phyloP scores from a whole-genome alignment of 2,888 invertebrate genomes.

The Mellilla xanthometata region DNA sequence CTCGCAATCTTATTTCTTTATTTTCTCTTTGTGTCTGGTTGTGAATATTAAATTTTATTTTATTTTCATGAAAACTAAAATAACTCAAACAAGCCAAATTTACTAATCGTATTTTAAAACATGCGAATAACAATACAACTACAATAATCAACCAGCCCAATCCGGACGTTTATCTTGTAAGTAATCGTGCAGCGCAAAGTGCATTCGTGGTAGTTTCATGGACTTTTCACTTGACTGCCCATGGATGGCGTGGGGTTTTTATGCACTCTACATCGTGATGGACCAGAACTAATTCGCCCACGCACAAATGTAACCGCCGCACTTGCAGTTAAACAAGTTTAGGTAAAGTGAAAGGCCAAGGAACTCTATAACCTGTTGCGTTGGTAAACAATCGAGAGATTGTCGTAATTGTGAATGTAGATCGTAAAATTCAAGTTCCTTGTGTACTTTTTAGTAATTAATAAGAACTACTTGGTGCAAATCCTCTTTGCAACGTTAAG shows the following conservation, averaged over 20 bases:
- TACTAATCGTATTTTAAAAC: not conserved
- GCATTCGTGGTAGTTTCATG: conserved; percentile 29
- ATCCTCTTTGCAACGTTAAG: no score
- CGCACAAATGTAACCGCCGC: conserved; percentile 12
- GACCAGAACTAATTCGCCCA: conserved; percentile 31
- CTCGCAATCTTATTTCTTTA: no score
- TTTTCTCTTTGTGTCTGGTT: no score
- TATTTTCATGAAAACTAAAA: no score
- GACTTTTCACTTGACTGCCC: conserved; percentile 41
- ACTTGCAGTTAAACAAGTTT: conserved; percentile 10
- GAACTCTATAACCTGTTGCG: conserved; percentile 7
- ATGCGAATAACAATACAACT: conserved; percentile 6
- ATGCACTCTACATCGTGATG: conserved; percentile 17
- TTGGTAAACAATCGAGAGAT: conserved; percentile 20
- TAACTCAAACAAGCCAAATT: no score
- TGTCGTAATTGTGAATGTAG: not conserved
- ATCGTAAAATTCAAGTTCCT: not conserved
- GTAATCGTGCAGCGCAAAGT: conserved; percentile 8
- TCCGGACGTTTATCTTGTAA: not conserved
- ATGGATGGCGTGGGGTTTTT: conserved; percentile 35
- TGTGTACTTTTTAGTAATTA: no score
- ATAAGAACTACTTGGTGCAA: no score
- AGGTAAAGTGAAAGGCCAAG: conserved; percentile 42
- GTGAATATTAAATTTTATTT: no score
- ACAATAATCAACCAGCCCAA: not conserved